A percentile compares a stretch with the other conserved stretches of the same genome.
These are phyloP conservation scores for Siniperca knerii DNA, from an alignment of 2,113 vertebrate genomes.

Conservation along the genomic window DNA sequence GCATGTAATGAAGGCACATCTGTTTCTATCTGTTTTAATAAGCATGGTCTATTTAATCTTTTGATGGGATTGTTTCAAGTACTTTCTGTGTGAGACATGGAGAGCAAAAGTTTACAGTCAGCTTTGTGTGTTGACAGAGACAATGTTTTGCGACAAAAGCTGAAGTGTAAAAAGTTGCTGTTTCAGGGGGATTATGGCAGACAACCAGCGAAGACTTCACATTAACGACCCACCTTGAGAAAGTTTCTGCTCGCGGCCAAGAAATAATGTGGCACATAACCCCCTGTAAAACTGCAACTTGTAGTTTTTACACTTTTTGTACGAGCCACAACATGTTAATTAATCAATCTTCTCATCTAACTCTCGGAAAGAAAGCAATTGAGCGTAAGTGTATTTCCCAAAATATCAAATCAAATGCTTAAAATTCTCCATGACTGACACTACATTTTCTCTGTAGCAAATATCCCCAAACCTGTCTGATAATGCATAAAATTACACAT, in stretches of 20 bases:
- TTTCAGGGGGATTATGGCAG: neutral
- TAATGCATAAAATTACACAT: neutral
- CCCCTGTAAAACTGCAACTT: too few species aligned
- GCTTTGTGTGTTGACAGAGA: neutral
- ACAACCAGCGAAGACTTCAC: neutral
- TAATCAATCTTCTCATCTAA: neutral
- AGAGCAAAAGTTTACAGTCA: conserved; percentile 10
- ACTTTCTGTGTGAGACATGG: conserved; percentile 2
- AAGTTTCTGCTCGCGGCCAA: neutral
- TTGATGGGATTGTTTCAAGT: conserved; percentile 52
- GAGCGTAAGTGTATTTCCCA: neutral
- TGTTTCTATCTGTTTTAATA: conserved; percentile 57
- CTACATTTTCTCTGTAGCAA: neutral
- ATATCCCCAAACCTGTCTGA: neutral
- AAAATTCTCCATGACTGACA: neutral
- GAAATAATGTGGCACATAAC: neutral
- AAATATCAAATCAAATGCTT: neutral
- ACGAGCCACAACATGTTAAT: neutral
- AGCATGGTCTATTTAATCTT: conserved; percentile 54
- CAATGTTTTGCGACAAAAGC: neutral
- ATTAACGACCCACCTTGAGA: too few species aligned
- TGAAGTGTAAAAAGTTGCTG: too few species aligned
- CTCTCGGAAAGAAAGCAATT: neutral
- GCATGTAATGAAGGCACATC: conserved; percentile 63
- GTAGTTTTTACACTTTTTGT: too few species aligned